phyloP scores from a whole-genome alignment of 2,888 invertebrate species.

The Mesorhabditis spiculigera region DNA sequence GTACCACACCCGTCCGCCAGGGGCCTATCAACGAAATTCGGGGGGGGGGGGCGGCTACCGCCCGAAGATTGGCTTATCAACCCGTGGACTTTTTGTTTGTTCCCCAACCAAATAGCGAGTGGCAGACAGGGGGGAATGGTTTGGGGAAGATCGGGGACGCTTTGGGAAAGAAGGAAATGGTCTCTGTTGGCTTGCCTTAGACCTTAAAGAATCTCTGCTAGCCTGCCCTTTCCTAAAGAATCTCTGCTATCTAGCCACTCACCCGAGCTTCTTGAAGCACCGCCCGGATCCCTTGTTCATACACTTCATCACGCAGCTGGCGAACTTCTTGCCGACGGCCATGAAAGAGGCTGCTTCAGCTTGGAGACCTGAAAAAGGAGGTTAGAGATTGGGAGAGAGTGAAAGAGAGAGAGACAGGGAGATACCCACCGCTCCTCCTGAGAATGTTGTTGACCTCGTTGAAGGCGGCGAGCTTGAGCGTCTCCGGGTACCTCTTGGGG shows the following conservation, averaged over 20 bases:
- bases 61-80: too few relatives aligned
- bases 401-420: background rate
- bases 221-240: background rate
- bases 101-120: too few relatives aligned
- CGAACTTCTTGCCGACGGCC: conserved; percentile 49
- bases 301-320: conserved; percentile 49
- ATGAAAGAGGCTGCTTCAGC: conserved; percentile 47
- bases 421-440: conserved; percentile 23
- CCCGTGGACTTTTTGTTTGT: too few relatives aligned
- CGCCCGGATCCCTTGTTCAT: conserved; percentile 41
- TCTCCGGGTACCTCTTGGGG: conserved; percentile 55
- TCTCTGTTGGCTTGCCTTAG: too few relatives aligned
- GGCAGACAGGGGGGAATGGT: too few relatives aligned
- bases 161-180: too few relatives aligned
- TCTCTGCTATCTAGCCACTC: background rate
- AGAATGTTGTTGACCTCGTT: conserved; percentile 48
- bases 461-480: conserved; percentile 53
- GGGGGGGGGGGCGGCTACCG: too few relatives aligned
- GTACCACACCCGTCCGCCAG: too few relatives aligned
- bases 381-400: background rate
- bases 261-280: conserved; percentile 35
- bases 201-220: background rate
- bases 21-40: too few relatives aligned
- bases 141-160: too few relatives aligned
- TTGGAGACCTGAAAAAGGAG: conserved; percentile 27